phyloP scores from a whole-genome alignment of 1,140 invertebrate genomes.

The Helicoverpa armigera region DNA sequence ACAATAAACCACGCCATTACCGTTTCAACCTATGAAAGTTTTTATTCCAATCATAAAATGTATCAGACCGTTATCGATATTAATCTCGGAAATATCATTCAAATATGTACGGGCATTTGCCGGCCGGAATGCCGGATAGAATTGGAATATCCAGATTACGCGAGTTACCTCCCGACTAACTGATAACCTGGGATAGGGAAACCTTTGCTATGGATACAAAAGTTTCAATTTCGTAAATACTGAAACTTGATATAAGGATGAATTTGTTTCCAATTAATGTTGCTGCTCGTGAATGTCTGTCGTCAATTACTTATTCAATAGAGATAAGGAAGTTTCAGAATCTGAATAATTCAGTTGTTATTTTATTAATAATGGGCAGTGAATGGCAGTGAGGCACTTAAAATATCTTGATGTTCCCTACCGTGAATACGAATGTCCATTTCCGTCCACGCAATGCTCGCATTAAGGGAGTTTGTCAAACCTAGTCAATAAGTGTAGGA shows the following conservation, averaged over 20 bases:
- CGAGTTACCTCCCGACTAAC: conserved; percentile 19
- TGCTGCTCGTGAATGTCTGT: conserved; percentile 5
- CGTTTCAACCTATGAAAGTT: conserved; percentile 38
- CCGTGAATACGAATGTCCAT: conserved; percentile 70
- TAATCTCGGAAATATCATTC: conserved; percentile 38
- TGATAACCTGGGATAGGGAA: conserved; percentile 23
- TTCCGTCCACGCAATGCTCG: conserved; percentile 76
- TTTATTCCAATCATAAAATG: conserved; percentile 50
- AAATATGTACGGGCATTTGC: conserved; percentile 30
- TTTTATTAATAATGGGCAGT: conserved; percentile 73
- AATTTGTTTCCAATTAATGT: conserved; percentile 4
- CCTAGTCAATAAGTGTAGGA: conserved; percentile 53
- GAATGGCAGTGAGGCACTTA: conserved; percentile 66
- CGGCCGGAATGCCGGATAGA: conserved; percentile 18
- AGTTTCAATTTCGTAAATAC: conserved; percentile 1
- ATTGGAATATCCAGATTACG: conserved; percentile 42
- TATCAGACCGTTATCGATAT: conserved; percentile 46
- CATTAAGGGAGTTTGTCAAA: conserved; percentile 79
- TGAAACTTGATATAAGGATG: not conserved
- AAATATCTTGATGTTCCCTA: conserved; percentile 67
- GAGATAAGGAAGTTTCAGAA: conserved; percentile 50
- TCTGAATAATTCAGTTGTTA: conserved; percentile 76
- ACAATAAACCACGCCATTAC: conserved; percentile 46
- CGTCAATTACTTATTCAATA: conserved; percentile 28
- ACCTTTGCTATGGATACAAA: conserved; percentile 27